phyloP scores from a whole-genome alignment of 2,113 vertebrate genomes.

The Euleptes europaea region DNA sequence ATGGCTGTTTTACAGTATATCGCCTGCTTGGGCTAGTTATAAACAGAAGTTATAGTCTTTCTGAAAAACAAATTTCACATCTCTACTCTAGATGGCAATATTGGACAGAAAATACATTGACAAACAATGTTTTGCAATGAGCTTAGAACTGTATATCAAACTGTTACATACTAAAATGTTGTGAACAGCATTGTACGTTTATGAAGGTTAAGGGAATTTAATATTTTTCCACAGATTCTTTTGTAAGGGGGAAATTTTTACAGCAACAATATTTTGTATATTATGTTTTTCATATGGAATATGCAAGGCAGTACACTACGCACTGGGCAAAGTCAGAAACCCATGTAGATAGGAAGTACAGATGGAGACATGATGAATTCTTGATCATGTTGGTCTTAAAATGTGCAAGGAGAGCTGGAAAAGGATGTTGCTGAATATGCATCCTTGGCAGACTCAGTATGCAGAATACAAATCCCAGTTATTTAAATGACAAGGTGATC shows the following conservation, averaged over 20 bases:
- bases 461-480: constrained; percentile 60
- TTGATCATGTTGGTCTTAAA: constrained; percentile 56
- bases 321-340: constrained; percentile 59
- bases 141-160: constrained; percentile 73
- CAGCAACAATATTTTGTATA: constrained; percentile 85
- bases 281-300: constrained; percentile 79
- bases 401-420: constrained; percentile 58
- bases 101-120: constrained; percentile 80
- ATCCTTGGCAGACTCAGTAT: constrained; percentile 42
- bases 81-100: constrained; percentile 85
- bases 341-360: constrained; percentile 52
- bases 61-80: constrained; percentile 70
- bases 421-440: constrained; percentile 51
- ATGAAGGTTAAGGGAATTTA: constrained; percentile 80
- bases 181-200: constrained; percentile 75
- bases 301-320: constrained; percentile 78
- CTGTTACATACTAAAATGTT: constrained; percentile 78
- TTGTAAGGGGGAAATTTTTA: constrained; percentile 83
- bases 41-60: constrained; percentile 68
- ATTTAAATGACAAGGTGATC: constrained; percentile 60
- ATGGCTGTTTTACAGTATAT: constrained; percentile 64
- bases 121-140: constrained; percentile 64
- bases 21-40: constrained; percentile 72
- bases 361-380: constrained; percentile 52
- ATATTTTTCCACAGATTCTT: constrained; percentile 83